Base-by-base conservation (phyloP, 2,888 invertebrate genomes). In the Diarsia dahlii region DNA sequence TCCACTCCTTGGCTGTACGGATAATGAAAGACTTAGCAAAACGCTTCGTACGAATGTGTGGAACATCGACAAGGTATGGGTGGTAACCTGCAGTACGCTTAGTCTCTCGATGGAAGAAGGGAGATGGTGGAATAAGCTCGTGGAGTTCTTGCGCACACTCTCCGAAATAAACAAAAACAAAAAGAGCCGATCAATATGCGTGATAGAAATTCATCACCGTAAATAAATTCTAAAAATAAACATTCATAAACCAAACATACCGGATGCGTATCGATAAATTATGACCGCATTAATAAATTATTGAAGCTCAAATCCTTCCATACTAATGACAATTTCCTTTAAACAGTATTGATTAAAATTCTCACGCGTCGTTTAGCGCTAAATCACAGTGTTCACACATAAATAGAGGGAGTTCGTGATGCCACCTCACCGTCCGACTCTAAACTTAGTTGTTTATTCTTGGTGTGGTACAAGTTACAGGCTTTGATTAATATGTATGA, bases 331-430 rank as follows among this genome's bases (percentile, higher is more conserved):
- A 58, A 62, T 84, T 69, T 85, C 72, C 71, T 67, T 52, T 34
- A 39, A 52, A 66, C 5, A 15, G 50, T 54, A 68, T 82, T 80
- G 13, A 69, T 71, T 76, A 86, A 77, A 85, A 70, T 45, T 56
- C 75, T 79, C 86, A 87, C 80, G 80, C 76, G 46, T 54, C 48
- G n/a, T 80, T 80, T 82, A 80, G 69, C 67, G 52, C 78, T 84
- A 79, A 84, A 78, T 70, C 68, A 64, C 60, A 45, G 60, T 54
- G 70, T 83, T 88, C 84, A 76, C 86, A 86, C 85, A 85, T 81
- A 69, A 82, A 85, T 86, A 82, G 78, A 68, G 71, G 45, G 79
- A 54, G 71, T 81, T 87, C 82, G 80, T 80, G 87, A 84, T 86
- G 82, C 77, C 74, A 78, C 76, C 73, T 62, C 81, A 81, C 69